These are phyloP conservation scores for Prionace glauca DNA, from an alignment of 2,797 vertebrate species.

Conservation along the genomic window DNA sequence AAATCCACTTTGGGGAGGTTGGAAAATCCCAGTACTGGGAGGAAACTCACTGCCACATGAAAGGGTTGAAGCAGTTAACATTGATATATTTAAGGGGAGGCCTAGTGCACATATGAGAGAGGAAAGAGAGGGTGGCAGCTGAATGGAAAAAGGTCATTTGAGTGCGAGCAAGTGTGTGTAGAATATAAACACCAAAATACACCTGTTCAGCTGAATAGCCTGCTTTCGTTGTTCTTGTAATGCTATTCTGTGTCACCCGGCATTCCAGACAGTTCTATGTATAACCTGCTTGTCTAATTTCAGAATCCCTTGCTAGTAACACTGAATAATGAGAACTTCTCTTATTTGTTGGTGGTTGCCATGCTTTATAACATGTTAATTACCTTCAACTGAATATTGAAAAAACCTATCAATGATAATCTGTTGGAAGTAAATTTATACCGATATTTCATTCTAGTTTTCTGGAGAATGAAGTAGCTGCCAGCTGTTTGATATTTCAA, in stretches of 20 bases:
- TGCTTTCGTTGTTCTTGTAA: neutral
- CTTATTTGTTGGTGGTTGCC: neutral
- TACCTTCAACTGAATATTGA: neutral
- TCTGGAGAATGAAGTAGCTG: neutral
- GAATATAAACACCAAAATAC: neutral
- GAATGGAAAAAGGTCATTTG: neutral
- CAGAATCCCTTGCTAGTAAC: neutral
- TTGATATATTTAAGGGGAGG: too few species aligned
- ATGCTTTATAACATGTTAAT: neutral
- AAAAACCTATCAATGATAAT: neutral
- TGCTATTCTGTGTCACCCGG: neutral
- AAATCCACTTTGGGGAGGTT: too few species aligned
- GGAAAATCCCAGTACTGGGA: too few species aligned
- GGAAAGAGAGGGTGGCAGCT: neutral
- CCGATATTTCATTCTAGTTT: neutral
- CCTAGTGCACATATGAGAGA: neutral
- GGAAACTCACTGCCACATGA: too few species aligned
- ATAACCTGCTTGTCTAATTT: neutral
- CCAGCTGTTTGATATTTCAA: neutral
- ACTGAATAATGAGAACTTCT: neutral
- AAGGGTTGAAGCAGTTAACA: too few species aligned
- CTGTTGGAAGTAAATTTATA: neutral
- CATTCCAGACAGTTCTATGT: neutral
- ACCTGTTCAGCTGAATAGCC: neutral
- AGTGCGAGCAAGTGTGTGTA: neutral